Percentiles rank a stretch among this genome's conserved stretches.
Conservation (phyloP, 2,797 vertebrate genomes). For the Mionectes olivaceus region DNA sequence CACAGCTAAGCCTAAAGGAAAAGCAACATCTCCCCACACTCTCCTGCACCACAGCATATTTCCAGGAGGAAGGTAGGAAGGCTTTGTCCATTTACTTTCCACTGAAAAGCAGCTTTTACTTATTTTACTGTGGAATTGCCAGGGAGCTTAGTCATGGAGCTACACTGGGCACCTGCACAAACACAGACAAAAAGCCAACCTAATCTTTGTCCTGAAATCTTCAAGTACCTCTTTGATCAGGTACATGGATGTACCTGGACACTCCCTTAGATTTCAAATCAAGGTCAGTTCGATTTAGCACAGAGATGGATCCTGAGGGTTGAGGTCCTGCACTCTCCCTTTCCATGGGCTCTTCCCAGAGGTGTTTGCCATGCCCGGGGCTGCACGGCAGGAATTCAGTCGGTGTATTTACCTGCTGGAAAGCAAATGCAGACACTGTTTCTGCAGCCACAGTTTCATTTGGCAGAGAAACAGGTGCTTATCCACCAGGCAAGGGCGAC, state of each 20-base stretch:
- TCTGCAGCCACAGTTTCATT: constrained; percentile 60
- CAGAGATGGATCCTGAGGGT: neutral
- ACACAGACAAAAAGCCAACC: neutral
- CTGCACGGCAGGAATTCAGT: neutral
- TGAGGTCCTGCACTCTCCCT: neutral
- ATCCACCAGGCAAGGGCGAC: constrained; percentile 39
- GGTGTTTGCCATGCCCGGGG: neutral
- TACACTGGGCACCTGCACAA: neutral
- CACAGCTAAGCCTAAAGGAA: neutral
- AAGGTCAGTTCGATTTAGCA: neutral
- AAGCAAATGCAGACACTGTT: constrained; percentile 14
- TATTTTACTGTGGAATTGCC: neutral
- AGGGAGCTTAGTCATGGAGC: neutral
- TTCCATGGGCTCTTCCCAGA: neutral
- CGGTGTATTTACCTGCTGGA: constrained; percentile 47
- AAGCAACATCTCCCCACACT: neutral
- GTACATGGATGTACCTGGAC: neutral
- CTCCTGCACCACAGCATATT: neutral
- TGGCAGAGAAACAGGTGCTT: constrained; percentile 47
- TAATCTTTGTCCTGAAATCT: neutral
- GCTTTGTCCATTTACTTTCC: neutral
- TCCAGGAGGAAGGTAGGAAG: neutral
- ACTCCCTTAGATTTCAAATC: neutral
- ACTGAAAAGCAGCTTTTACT: neutral
- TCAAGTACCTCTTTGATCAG: neutral